phyloP scores from a whole-genome alignment of 2,888 invertebrate species.

The Malthinus seriepunctatus region DNA sequence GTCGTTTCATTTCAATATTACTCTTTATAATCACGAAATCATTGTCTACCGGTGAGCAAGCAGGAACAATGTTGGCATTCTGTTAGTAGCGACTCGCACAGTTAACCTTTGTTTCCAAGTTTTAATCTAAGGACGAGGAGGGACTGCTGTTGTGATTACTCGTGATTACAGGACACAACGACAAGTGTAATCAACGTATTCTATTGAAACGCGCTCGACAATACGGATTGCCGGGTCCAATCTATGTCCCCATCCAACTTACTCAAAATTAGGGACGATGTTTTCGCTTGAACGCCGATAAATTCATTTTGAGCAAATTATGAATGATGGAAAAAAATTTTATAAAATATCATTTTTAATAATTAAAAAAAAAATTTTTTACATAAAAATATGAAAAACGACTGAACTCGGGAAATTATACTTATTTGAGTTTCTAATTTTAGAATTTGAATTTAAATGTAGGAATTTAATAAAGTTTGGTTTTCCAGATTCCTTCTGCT shows the following conservation, averaged over 20 bases:
- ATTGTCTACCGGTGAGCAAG: conserved; percentile 26
- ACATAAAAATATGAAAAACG: background rate
- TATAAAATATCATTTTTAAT: conserved; percentile 5
- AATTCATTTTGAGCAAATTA: conserved; percentile 26
- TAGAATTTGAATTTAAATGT: too few species aligned
- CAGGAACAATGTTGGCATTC: conserved; percentile 30
- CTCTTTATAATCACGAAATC: background rate
- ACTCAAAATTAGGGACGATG: conserved; percentile 31
- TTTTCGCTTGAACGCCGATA: conserved; percentile 29
- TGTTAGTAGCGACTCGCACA: conserved; percentile 37
- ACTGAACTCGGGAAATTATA: background rate
- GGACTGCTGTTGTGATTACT: conserved; percentile 37
- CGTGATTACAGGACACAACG: conserved; percentile 39
- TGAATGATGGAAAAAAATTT: conserved; percentile 16
- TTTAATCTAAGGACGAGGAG: conserved; percentile 49
- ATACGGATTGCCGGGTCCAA: conserved; percentile 37
- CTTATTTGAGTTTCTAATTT: too few species aligned
- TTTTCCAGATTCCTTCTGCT: too few species aligned
- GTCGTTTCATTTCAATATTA: conserved; percentile 4
- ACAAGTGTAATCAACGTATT: conserved; percentile 41
- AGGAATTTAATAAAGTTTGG: too few species aligned
- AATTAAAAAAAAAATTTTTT: background rate
- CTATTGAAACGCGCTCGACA: conserved; percentile 40
- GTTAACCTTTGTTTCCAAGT: conserved; percentile 51
- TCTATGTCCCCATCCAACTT: conserved; percentile 31